phyloP scores from a whole-genome alignment of 2,797 vertebrate species.

The Enteromius trimaculatus region DNA sequence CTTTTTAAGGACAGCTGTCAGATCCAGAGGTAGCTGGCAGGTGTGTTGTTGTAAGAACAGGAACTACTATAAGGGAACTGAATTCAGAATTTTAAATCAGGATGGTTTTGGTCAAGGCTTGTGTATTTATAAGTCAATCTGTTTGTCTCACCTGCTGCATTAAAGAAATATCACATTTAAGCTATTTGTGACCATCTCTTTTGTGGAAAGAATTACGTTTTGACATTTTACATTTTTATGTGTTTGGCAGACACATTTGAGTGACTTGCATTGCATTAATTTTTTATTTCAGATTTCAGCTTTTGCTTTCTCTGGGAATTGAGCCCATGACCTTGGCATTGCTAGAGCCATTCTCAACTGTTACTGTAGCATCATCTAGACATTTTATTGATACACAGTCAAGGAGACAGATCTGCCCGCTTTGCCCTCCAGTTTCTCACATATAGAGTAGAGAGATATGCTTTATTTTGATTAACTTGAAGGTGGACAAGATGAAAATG shows the following conservation, averaged over 20 bases:
- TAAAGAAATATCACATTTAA: not conserved
- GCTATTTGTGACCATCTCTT: not conserved
- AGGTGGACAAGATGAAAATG: not conserved
- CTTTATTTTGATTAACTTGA: not conserved
- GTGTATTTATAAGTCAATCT: not conserved
- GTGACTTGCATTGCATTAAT: not conserved
- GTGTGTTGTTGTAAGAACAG: constrained; percentile 24
- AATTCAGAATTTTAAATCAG: not conserved
- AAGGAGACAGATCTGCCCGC: not conserved
- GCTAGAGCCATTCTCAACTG: not conserved
- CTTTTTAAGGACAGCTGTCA: constrained; percentile 5
- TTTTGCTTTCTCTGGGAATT: not conserved
- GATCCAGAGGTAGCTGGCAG: not conserved
- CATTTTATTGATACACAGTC: not conserved
- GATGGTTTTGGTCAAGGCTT: not conserved
- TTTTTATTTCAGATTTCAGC: not conserved
- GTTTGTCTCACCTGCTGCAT: not conserved
- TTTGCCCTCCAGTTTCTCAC: not conserved
- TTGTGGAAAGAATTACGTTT: not conserved
- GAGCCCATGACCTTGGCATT: not conserved
- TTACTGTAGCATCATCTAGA: not conserved
- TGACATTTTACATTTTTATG: not conserved
- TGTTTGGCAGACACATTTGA: not conserved
- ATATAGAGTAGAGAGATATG: not conserved
- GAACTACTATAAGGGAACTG: not conserved